Percentiles rank a stretch among this genome's conserved stretches.
Evolutionary conservation across 2,888 invertebrate genomes (phyloP).

Genomic region (Oscheius sp.): DNA sequence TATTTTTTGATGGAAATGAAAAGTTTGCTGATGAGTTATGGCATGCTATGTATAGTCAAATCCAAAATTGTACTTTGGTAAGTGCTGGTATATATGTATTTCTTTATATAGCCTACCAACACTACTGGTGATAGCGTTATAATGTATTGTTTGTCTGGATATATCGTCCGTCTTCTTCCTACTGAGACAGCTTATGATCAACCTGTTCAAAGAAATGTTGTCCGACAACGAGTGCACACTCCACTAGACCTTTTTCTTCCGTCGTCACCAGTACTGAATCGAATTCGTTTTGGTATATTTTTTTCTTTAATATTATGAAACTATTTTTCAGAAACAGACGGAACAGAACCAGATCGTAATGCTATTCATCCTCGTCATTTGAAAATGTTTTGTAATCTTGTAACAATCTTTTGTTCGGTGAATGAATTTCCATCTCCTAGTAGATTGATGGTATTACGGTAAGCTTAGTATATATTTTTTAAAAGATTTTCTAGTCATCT

Average conservation of each 20-base stretch:
- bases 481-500: slow-evolving; percentile 36
- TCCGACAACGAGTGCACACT: slow-evolving; percentile 36
- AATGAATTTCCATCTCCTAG: slow-evolving; percentile 47
- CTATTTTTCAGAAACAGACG: slow-evolving; percentile 7
- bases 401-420: slow-evolving; percentile 40
- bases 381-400: slow-evolving; percentile 44
- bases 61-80: slow-evolving; percentile 35
- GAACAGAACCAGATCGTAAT: slow-evolving; percentile 1
- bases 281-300: slow-evolving; percentile 40
- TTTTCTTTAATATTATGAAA: not conserved
- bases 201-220: not conserved
- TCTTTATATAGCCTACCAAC: slow-evolving; percentile 33
- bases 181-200: not conserved
- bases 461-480: not conserved
- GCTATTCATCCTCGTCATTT: slow-evolving; percentile 43
- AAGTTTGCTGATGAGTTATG: slow-evolving; percentile 39
- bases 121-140: slow-evolving; percentile 39
- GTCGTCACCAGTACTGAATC: slow-evolving; percentile 47
- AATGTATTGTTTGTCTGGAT: slow-evolving; percentile 37
- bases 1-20: slow-evolving; percentile 39
- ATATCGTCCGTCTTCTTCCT: slow-evolving; percentile 46
- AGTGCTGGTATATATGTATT: not conserved
- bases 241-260: slow-evolving; percentile 54
- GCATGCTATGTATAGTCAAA: slow-evolving; percentile 40
- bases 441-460: slow-evolving; percentile 46